A percentile compares a stretch with the other conserved stretches of the same genome.
Evolutionary conservation across 2,888 invertebrate species (phyloP).

Genomic region (Ctenicera cuprea): DNA sequence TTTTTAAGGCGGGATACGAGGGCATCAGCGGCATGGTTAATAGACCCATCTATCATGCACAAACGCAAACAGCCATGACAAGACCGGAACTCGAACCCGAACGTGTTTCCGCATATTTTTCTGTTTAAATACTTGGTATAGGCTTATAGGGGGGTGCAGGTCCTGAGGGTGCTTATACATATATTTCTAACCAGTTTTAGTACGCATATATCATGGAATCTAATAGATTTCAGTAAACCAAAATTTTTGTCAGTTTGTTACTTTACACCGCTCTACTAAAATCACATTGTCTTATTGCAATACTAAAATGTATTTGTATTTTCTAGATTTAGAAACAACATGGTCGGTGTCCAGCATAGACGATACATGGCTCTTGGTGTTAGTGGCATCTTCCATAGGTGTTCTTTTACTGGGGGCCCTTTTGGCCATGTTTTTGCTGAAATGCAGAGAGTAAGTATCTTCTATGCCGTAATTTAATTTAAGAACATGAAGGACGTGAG

Average conservation of each 20-base stretch:
- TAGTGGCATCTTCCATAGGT: slow-evolving; percentile 87
- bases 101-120: too few species aligned
- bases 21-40: too few species aligned
- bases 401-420: slow-evolving; percentile 87
- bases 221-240: too few species aligned
- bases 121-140: too few species aligned
- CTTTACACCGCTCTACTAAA: not conserved
- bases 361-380: slow-evolving; percentile 88
- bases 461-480: slow-evolving; percentile 16
- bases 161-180: too few species aligned
- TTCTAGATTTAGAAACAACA: slow-evolving; percentile 75
- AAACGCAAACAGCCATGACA: too few species aligned
- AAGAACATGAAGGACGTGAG: not conserved
- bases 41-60: too few species aligned
- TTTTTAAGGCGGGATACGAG: too few species aligned
- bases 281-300: not conserved
- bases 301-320: slow-evolving; percentile 21
- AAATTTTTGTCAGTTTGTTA: not conserved
- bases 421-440: slow-evolving; percentile 85
- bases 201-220: too few species aligned
- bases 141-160: too few species aligned
- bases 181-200: too few species aligned
- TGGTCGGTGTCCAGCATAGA: slow-evolving; percentile 79
- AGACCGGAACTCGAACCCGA: too few species aligned
- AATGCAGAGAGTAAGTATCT: slow-evolving; percentile 87